Conservation (phyloP, 53 echinoderm and acorn worm genomes). For the Paelopatides confundens region DNA sequence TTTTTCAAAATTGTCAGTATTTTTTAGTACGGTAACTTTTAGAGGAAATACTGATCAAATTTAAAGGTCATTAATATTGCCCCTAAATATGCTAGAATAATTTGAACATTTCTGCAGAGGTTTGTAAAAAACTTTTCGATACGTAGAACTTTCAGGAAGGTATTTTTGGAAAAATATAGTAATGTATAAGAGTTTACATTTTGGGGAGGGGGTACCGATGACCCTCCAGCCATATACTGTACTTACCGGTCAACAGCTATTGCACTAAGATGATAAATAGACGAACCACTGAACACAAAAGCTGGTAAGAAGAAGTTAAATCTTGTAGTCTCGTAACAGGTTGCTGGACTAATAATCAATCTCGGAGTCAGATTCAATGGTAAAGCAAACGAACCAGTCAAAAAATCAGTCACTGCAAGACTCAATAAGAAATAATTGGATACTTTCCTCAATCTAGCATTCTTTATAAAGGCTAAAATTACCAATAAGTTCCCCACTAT, state of each 20-base stretch:
- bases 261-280: conserved; percentile 27
- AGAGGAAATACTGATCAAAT: too few species aligned
- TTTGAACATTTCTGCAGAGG: too few species aligned
- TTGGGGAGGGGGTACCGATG: too few species aligned
- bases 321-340: background rate
- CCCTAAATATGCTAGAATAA: too few species aligned
- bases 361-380: background rate
- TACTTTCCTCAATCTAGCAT: conserved; percentile 10
- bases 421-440: conserved; percentile 33
- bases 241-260: conserved; percentile 20
- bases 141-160: too few species aligned
- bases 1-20: too few species aligned
- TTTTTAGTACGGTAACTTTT: too few species aligned
- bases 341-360: conserved; percentile 23
- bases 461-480: conserved; percentile 1
- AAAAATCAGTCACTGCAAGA: conserved; percentile 33
- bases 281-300: conserved; percentile 29
- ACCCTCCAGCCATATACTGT: too few species aligned
- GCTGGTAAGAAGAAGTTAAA: conserved; percentile 29
- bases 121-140: too few species aligned
- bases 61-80: too few species aligned
- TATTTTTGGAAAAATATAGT: too few species aligned
- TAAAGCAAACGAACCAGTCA: conserved; percentile 16
- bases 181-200: too few species aligned
- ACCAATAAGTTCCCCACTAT: conserved; percentile 31